Conservation (phyloP, 2,888 invertebrate genomes). For the Hypercompe scribonia region DNA sequence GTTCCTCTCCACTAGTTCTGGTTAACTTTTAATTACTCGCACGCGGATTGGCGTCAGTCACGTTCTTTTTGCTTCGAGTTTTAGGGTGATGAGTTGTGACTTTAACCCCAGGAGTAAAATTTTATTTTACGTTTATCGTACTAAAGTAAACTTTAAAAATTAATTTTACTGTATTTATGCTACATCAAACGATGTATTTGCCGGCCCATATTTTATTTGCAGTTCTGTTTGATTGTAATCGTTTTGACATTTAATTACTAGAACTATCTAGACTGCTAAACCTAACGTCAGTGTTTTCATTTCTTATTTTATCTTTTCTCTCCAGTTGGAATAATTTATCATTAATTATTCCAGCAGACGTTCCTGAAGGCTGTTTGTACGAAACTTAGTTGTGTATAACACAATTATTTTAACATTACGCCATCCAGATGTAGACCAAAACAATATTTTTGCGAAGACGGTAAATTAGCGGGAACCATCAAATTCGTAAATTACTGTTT, state of each 20-base stretch:
- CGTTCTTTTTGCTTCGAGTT: conserved; percentile 58
- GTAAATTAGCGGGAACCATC: conserved; percentile 60
- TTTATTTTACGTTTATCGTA: conserved; percentile 32
- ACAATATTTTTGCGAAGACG: conserved; percentile 67
- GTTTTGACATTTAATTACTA: too few relatives aligned
- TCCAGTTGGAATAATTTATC: conserved; percentile 8
- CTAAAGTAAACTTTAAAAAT: conserved; percentile 14
- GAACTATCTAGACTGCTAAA: too few relatives aligned
- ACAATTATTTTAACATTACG: conserved; percentile 48
- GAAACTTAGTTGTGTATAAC: conserved; percentile 31
- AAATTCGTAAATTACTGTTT: background rate
- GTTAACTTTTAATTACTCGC: conserved; percentile 81
- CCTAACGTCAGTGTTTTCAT: conserved; percentile 22
- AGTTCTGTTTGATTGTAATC: background rate
- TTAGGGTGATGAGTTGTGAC: conserved; percentile 26
- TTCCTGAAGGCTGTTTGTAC: conserved; percentile 28
- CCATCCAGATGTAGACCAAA: conserved; percentile 61
- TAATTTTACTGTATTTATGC: background rate
- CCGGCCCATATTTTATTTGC: background rate
- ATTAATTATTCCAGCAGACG: conserved; percentile 38
- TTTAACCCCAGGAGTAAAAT: conserved; percentile 19
- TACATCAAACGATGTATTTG: background rate
- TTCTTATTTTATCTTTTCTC: conserved; percentile 29
- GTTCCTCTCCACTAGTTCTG: conserved; percentile 61
- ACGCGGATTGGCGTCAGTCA: conserved; percentile 70